Base-by-base conservation (phyloP, 2,113 vertebrate species). In the Stegastes partitus region DNA sequence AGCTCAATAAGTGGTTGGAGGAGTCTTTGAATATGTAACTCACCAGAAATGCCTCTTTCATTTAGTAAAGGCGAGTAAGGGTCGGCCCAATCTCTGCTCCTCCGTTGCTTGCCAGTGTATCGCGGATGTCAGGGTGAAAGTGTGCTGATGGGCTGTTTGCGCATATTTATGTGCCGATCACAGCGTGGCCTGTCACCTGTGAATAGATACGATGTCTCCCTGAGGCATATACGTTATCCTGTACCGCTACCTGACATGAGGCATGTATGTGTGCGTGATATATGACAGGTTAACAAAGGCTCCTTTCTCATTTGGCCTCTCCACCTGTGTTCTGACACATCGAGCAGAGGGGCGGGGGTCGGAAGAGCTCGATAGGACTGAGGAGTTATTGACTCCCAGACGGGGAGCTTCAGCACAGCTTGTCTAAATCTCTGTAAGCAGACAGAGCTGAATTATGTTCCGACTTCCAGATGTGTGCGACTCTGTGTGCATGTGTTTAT, bases 1-100 rank as follows among this genome's bases (percentile, higher is more conserved):
- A 92, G 88, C 84, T 84, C 84, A 84, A 92, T 91, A 90, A 92
- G 87, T 87, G 87, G 75, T 79, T 71, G 74, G 67, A 79, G 89
- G 88, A 90, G 77, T 79, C 87, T 83, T 87, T 90, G 81, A 90
- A 90, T 89, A 87, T 89, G 83, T 68, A 87, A 77, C 77, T 84
- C 84, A 85, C 79, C 70, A 86, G 75, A 92, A 91, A 90, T 81
- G 87, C 57, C 84, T 65, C 47, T 89, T 81, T 79, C 26, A 42
- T 80, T 88, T 88, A 82, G 64, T 28, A 78, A 75, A 73, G 67
- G 67, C 34, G 23, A 58, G 44, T 39, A 82, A 71, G 71, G 77
- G 68, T 77, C 25, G 16, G 50, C 31, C 37, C 49, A 68, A 84
- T 87, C 63, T 68, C 47, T 14, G 54, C 56, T n/a, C 4, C 62